Base-by-base conservation (phyloP, 2,797 vertebrate genomes). In the Aphelocoma californica region DNA sequence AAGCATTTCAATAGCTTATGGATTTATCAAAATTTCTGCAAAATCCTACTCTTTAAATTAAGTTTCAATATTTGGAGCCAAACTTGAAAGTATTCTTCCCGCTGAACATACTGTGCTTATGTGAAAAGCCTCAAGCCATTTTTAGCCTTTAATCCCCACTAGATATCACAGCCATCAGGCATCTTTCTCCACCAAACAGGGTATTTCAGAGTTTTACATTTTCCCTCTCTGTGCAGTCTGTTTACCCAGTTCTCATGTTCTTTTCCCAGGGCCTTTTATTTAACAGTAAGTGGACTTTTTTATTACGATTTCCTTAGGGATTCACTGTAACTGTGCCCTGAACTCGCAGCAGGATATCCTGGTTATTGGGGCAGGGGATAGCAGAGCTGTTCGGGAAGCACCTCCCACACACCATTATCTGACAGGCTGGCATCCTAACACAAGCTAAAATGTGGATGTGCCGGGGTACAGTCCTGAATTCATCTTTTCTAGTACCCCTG, bases 131-230 rank as follows among this genome's bases (percentile, higher is more conserved):
- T 91, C 56, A 61, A 95, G 81, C 95, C 97, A 92, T 97, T 98
- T 97, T 97, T 96, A 97, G 95, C 80, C 70, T 94, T 96, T 97
- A 97, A 96, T 97, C 90, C 82, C 81, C 94, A 90, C 42, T 88
- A 97, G 92, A 83, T 96, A 96, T 85, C 95, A 95, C 73, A 93
- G 88, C 91, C 84, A 88, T 96, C 90, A 93, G 57, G 81, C 90
- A 79, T 61, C 40, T 48, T 71, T 83, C 67, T 90, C 60, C 40
- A 62, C 53, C 84, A 47, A 81, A 90, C 36, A 94, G 73, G 75
- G 86, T 78, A 62, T 74, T 96, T 86, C 54, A 40, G 90, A 26
- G 54, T 93, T 97, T 89, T 96, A 79, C 81, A 51, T 65, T 83
- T 91, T 91, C 86, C 77, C 81, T 88, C 84, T 95, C 18, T 53